phyloP scores from a whole-genome alignment of 30 jellyfish, hydroid and myxozoan genomes.

The Aurelia sp. region DNA sequence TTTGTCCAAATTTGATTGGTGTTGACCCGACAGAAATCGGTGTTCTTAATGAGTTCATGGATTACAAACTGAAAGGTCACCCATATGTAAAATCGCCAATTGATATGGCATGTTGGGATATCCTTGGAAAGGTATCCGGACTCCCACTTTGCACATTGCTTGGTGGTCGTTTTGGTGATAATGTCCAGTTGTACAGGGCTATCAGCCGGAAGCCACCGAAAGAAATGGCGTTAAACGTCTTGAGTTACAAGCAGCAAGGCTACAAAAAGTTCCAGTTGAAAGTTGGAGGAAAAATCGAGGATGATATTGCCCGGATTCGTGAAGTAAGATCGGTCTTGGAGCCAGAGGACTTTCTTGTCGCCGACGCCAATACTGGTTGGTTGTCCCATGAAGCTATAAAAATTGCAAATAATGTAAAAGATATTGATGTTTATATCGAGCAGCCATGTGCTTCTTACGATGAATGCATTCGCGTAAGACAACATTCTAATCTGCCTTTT shows the following conservation, averaged over 20 bases:
- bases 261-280: slow-evolving; percentile 53
- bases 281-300: slow-evolving; percentile 60
- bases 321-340: slow-evolving; percentile 51
- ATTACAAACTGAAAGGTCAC: slow-evolving; percentile 61
- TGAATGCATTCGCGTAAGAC: slow-evolving; percentile 63
- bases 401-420: slow-evolving; percentile 40
- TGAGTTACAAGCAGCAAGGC: slow-evolving; percentile 32
- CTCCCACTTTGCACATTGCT: slow-evolving; percentile 53
- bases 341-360: slow-evolving; percentile 52
- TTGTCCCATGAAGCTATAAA: slow-evolving; percentile 65
- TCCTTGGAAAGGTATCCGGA: slow-evolving; percentile 43
- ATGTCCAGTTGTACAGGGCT: slow-evolving; percentile 59
- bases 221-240: slow-evolving; percentile 57
- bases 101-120: slow-evolving; percentile 74
- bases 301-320: slow-evolving; percentile 58
- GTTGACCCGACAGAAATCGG: slow-evolving; percentile 56
- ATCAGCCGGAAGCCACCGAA: slow-evolving; percentile 40
- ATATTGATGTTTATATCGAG: slow-evolving; percentile 61
- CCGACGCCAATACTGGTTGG: slow-evolving; percentile 74
- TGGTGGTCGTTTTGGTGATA: slow-evolving; percentile 64
- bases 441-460: slow-evolving; percentile 70
- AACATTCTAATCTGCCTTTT: slow-evolving; percentile 48
- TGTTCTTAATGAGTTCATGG: slow-evolving; percentile 57
- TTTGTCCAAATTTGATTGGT: slow-evolving; percentile 37
- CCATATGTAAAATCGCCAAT: slow-evolving; percentile 70